Percentiles rank a stretch among this genome's conserved stretches.
These are phyloP conservation scores for Stichodactyla mertensii DNA, from an alignment of 64 coral and sea anemone species.

Conservation along the genomic window DNA sequence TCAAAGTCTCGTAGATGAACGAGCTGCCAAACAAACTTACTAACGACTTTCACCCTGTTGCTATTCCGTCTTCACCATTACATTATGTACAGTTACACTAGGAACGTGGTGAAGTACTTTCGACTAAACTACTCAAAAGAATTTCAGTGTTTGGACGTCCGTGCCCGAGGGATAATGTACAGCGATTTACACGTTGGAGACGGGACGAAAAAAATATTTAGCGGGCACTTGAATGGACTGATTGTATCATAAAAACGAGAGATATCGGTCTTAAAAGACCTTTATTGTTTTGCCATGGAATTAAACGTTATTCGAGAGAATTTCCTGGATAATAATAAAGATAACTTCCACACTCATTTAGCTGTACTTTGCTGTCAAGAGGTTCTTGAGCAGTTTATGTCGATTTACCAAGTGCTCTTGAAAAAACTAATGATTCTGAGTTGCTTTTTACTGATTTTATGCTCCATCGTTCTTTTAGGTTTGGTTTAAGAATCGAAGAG, in stretches of 20 bases:
- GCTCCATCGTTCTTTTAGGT: conserved; percentile 50
- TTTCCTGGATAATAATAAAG: conserved; percentile 8
- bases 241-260: neutral
- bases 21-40: neutral
- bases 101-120: neutral
- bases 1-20: conserved; percentile 10
- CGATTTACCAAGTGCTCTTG: neutral
- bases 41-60: neutral
- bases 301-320: conserved; percentile 8
- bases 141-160: neutral
- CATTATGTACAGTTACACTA: neutral
- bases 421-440: neutral
- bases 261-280: conserved; percentile 8
- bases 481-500: conserved; percentile 96
- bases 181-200: neutral
- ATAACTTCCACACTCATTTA: neutral
- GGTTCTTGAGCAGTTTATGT: neutral
- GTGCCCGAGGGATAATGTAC: neutral
- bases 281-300: conserved; percentile 14
- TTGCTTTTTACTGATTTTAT: neutral
- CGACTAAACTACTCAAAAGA: neutral
- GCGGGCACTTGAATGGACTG: neutral
- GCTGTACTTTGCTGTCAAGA: neutral
- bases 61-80: neutral
- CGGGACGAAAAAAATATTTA: neutral